These are phyloP conservation scores for Andrena marginata DNA, from an alignment of 2,888 invertebrate species.

Conservation along the genomic window DNA sequence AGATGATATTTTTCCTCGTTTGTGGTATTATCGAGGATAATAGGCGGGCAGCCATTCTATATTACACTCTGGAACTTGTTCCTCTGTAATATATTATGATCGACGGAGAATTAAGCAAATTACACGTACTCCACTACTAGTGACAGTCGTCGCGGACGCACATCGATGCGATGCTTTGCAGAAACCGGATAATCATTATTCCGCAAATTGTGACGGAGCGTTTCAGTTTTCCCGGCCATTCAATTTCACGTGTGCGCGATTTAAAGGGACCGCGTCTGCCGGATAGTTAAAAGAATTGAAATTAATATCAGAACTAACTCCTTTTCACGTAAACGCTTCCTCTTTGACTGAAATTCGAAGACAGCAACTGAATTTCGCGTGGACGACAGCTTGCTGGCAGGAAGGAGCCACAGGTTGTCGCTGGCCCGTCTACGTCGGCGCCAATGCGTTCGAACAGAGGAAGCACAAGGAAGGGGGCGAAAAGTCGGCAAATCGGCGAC, in stretches of 20 bases:
- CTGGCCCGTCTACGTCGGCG: background rate
- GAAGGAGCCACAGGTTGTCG: conserved; percentile 57
- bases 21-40: background rate
- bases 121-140: background rate
- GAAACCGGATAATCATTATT: conserved; percentile 22
- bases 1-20: background rate
- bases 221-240: background rate
- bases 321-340: too few species aligned
- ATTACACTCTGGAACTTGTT: background rate
- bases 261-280: background rate
- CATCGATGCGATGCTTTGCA: conserved; percentile 1
- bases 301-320: too few species aligned
- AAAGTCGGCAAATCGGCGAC: conserved; percentile 9
- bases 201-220: background rate
- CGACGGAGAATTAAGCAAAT: conserved; percentile 18
- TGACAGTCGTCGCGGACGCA: background rate
- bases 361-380: background rate
- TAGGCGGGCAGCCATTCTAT: background rate
- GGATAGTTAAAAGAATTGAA: background rate
- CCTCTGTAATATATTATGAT: conserved; percentile 16
- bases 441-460: conserved; percentile 19
- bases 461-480: conserved; percentile 39
- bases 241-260: background rate
- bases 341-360: background rate
- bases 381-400: background rate